Evolutionary conservation across 1,140 invertebrate species (phyloP).

Genomic region (Drosophila lacteicornis): DNA sequence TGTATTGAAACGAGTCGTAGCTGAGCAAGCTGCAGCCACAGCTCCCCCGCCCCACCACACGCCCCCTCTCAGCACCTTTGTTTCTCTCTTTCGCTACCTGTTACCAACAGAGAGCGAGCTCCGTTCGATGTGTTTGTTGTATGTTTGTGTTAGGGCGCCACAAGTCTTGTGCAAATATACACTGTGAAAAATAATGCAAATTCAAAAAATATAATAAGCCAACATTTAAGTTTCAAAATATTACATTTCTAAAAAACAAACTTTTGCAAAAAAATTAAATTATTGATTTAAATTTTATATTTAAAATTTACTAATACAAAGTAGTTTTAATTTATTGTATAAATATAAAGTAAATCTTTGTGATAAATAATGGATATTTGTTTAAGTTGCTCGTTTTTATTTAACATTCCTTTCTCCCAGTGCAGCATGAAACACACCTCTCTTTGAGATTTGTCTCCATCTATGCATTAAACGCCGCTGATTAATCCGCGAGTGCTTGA

Average conservation of each 20-base stretch:
- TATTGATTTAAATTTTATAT: too few relatives aligned
- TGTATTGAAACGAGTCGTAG: conserved; percentile 78
- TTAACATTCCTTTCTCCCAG: background rate
- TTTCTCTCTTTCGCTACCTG: conserved; percentile 39
- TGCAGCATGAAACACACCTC: conserved; percentile 28
- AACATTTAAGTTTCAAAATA: too few relatives aligned
- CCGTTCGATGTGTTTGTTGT: conserved; percentile 1
- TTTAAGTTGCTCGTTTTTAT: background rate
- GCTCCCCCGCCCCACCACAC: conserved; percentile 10
- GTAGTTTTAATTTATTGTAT: background rate
- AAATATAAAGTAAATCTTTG: background rate
- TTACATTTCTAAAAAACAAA: too few relatives aligned
- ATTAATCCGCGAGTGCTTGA: conserved; percentile 66
- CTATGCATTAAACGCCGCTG: conserved; percentile 57
- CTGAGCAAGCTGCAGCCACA: conserved; percentile 48
- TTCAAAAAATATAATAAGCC: background rate
- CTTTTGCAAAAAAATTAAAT: background rate
- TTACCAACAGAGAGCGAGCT: conserved; percentile 36
- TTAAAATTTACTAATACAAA: too few relatives aligned
- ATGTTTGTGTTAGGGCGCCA: conserved; percentile 54
- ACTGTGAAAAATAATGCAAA: conserved; percentile 17
- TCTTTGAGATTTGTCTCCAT: conserved; percentile 31
- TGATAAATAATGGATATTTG: too few relatives aligned
- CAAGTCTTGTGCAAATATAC: conserved; percentile 72
- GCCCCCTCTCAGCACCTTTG: conserved; percentile 29